phyloP scores from a whole-genome alignment of 2,888 invertebrate species.

The Amphipoea lucens region DNA sequence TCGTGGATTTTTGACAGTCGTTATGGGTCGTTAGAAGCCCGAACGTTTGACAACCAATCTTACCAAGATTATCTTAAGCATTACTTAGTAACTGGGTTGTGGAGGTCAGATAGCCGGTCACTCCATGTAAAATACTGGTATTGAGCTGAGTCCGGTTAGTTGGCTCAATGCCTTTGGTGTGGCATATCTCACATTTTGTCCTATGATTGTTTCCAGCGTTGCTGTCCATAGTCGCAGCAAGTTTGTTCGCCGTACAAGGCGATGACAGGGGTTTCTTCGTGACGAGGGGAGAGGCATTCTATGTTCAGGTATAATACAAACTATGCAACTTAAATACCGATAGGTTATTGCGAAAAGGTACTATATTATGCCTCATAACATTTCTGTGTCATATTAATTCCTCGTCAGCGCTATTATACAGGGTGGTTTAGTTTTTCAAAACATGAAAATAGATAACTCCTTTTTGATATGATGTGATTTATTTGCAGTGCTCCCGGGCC shows the following conservation, averaged over 20 bases:
- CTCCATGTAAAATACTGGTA: no score
- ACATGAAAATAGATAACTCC: no score
- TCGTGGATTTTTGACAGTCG: background rate
- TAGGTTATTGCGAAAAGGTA: background rate
- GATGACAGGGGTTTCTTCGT: conserved; percentile 95
- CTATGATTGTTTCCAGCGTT: conserved; percentile 91
- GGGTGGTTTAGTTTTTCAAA: no score
- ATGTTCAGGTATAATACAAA: conserved; percentile 93
- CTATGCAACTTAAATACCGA: background rate
- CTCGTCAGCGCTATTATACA: no score
- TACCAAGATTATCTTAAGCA: background rate
- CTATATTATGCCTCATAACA: background rate
- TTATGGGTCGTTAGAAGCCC: background rate
- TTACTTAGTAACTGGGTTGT: background rate
- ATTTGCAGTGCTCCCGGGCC: no score
- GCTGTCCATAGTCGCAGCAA: conserved; percentile 94
- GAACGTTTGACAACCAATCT: background rate
- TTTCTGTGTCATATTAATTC: no score
- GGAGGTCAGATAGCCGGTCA: background rate
- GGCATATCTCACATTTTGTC: background rate
- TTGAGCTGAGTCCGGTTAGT: no score
- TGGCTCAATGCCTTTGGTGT: background rate
- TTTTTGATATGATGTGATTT: background rate
- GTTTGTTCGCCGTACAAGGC: conserved; percentile 95
- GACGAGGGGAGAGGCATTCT: conserved; percentile 95